phyloP scores from a whole-genome alignment of 2,888 invertebrate species.

The Sarcophaga subvicina region DNA sequence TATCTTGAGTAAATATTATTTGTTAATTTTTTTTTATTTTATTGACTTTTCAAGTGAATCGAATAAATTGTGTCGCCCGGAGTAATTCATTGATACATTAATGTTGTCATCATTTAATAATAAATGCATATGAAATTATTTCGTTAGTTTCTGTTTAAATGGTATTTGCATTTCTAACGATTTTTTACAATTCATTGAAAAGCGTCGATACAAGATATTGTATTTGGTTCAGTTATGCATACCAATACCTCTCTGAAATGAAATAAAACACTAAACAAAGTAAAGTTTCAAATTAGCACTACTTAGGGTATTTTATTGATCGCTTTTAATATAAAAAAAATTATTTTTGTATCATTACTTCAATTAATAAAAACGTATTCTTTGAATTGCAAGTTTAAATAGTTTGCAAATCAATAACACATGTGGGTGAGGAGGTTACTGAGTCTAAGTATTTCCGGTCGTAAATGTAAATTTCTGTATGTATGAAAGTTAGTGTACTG shows the following conservation, averaged over 20 bases:
- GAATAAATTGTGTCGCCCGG: conserved; percentile 20
- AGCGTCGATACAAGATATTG: neutral
- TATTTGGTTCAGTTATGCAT: neutral
- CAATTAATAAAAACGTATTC: neutral
- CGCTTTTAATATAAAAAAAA: neutral
- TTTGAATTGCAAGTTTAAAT: neutral
- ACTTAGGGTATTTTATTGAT: neutral
- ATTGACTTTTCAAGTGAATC: conserved; percentile 49
- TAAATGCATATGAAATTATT: neutral
- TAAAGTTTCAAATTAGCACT: no score
- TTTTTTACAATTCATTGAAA: conserved; percentile 5
- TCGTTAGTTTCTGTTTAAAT: conserved; percentile 20
- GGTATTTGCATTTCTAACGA: conserved; percentile 32
- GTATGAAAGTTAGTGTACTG: no score
- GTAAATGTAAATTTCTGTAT: conserved; percentile 16
- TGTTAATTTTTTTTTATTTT: neutral
- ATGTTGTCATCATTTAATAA: conserved; percentile 11
- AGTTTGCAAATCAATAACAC: neutral
- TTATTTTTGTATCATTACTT: neutral
- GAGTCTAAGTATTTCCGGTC: conserved; percentile 56
- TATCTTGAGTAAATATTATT: conserved; percentile 28
- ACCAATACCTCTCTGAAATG: no score
- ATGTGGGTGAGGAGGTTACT: conserved; percentile 55
- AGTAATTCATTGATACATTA: neutral
- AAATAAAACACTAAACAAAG: no score